A percentile compares a stretch with the other conserved stretches of the same genome.
Evolutionary conservation across 2,113 vertebrate species (phyloP).

Genomic region (Gavialis gangeticus): DNA sequence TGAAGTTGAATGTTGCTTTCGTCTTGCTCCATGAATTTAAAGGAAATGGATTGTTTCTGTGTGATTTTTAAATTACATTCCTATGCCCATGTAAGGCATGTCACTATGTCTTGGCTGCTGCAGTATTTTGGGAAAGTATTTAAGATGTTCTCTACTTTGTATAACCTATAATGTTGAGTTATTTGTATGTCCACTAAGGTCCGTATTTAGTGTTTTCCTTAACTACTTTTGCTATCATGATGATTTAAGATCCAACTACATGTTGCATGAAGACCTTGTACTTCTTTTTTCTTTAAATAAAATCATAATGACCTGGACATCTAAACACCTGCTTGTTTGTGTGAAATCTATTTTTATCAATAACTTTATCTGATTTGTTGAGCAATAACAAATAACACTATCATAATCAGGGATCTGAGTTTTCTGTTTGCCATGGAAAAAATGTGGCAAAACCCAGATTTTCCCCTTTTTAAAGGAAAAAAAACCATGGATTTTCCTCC

Average conservation of each 20-base stretch:
- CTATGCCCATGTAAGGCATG: conserved; percentile 81
- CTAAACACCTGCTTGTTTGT: conserved; percentile 59
- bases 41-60: conserved; percentile 74
- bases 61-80: conserved; percentile 90
- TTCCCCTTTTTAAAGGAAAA: no score
- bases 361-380: conserved; percentile 51
- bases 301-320: conserved; percentile 73
- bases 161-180: conserved; percentile 74
- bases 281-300: conserved; percentile 77
- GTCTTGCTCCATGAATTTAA: conserved; percentile 82
- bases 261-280: conserved; percentile 78
- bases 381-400: background rate
- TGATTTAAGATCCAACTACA: conserved; percentile 75
- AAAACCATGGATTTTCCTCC: no score
- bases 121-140: conserved; percentile 83
- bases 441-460: no score
- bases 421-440: no score
- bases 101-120: conserved; percentile 81
- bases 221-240: conserved; percentile 64
- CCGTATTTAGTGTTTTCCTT: conserved; percentile 67
- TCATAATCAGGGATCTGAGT: no score
- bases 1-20: conserved; percentile 81
- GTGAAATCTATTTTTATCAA: conserved; percentile 73
- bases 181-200: conserved; percentile 68
- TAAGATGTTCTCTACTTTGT: conserved; percentile 79